Base-by-base conservation (phyloP, 2,888 invertebrate genomes). In the Orthosia cruda region DNA sequence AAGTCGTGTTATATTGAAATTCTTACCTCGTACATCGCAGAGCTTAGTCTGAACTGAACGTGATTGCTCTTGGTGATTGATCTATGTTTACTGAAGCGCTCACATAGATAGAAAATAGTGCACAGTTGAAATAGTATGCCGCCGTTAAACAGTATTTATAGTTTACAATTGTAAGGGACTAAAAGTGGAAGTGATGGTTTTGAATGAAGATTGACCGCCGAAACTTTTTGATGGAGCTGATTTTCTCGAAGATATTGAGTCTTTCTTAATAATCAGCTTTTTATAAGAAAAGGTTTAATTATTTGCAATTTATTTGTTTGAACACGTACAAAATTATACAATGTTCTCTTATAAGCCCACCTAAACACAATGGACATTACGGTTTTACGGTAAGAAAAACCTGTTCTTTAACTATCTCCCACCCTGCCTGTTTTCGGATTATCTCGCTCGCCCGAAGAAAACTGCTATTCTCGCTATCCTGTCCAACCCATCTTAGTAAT, bases 21-120 rank as follows among this genome's bases (percentile, higher is more conserved):
- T 80, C 77, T 64, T 66, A 70, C 23, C 52, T 15, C 70, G 74
- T 68, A 63, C 73, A 54, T 71, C 57, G 62, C 32, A 62, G 57
- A 77, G 74, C 72, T 84, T 63, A 76, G 63, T 66, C 65, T 71
- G 58, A 71, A 80, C 71, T 55, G 58, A 58, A 69, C 76, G 72
- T 71, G 79, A 87, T 87, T 87, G 79, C 65, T 71, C 71, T 26
- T 32, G 74, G 54, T 87, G 85, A 85, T 87, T 87, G 85, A 85
- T 85, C 69, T 79, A 78, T 87, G 85, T 84, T 84, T 74, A 81
- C 78, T 74, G 78, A 57, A 81, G 66, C 55, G 58, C 23, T 75
- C 45, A 61, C 47, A 62, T 57, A 63, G 52, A 77, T 66, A 67
- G 54, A 72, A 80, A 76, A 84, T 80, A 84, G 85, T 80, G 63